Base-by-base conservation (phyloP, 2,113 vertebrate species). In the Paraplagusia blochii region DNA sequence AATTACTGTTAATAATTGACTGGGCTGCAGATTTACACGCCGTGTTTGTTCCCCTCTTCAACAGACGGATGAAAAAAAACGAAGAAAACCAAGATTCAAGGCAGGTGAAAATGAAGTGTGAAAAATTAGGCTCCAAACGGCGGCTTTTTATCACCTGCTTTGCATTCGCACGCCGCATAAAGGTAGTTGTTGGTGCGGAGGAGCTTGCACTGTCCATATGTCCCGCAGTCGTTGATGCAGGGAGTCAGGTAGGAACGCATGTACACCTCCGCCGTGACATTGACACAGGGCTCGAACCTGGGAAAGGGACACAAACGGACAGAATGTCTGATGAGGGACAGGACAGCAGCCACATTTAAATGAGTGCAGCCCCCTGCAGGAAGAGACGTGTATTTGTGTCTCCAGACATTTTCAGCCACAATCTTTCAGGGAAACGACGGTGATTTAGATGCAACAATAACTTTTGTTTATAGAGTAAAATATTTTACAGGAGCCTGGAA, bases 101-200 rank as follows among this genome's bases (percentile, higher is more conserved):
- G 2, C 22, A 29, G 22, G 43, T 44, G 5, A 52, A 53, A 58
- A 35, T 53, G 38, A 45, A 52, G 35, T 17, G 40, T 49, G 12
- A 8, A 50, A 47, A 45, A 9, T 3, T 29, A 6, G 6, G 12
- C 55, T 43, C 11, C n/a, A 38, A n/a, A 47, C 17, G 14, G 38
- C 17, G 14, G 1, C 10, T 16, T 12, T 15, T 5, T 18, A 5
- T 69, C 92, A 99, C 97, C 97, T 72, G 97, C 97, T 91, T 97
- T 97, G 91, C 97, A 99, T 90, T 98, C 96, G 75, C 97, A 99
- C 40, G 97, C 95, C 0, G 97, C 97, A 0, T 97, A 98, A 74
- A 99, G 90, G 80, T 95, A 99, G 90, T 96, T 98, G 88, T 97
- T 97, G 59, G 96, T 97, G 72, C 97, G 95, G 62, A 98, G 89